phyloP scores from a whole-genome alignment of 1,140 invertebrate species.

The Drosophila repleta region DNA sequence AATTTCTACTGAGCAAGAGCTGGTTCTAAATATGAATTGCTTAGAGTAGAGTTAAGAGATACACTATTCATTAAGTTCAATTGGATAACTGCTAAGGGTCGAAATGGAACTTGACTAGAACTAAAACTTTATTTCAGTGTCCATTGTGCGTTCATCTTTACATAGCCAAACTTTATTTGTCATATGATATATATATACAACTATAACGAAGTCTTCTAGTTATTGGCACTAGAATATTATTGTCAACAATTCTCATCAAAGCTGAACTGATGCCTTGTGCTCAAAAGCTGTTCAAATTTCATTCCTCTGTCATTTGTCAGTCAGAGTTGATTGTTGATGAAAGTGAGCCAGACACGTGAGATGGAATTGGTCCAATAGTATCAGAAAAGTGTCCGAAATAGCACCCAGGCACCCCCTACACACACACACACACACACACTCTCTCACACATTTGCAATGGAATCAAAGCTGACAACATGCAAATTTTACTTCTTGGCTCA shows the following conservation, averaged over 20 bases:
- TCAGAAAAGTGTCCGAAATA: slow-evolving; percentile 18
- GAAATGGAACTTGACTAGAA: too few species aligned
- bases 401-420: background rate
- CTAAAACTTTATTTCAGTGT: too few species aligned
- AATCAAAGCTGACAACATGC: slow-evolving; percentile 31
- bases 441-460: background rate
- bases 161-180: too few species aligned
- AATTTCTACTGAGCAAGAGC: too few species aligned
- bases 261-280: slow-evolving; percentile 49
- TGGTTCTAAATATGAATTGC: too few species aligned
- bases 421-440: background rate
- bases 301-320: slow-evolving; percentile 28
- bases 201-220: background rate
- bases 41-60: too few species aligned
- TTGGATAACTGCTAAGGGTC: too few species aligned
- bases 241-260: slow-evolving; percentile 38
- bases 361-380: slow-evolving; percentile 1
- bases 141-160: too few species aligned
- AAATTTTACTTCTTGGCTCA: slow-evolving; percentile 35
- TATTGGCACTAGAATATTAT: background rate
- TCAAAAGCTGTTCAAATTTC: slow-evolving; percentile 55
- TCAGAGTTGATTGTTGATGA: slow-evolving; percentile 14
- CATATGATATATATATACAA: too few species aligned
- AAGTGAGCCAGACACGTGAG: background rate
- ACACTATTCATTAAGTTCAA: too few species aligned